Evolutionary conservation across 1,140 invertebrate species (phyloP).

Genomic region (Drosophila quadrilineata): DNA sequence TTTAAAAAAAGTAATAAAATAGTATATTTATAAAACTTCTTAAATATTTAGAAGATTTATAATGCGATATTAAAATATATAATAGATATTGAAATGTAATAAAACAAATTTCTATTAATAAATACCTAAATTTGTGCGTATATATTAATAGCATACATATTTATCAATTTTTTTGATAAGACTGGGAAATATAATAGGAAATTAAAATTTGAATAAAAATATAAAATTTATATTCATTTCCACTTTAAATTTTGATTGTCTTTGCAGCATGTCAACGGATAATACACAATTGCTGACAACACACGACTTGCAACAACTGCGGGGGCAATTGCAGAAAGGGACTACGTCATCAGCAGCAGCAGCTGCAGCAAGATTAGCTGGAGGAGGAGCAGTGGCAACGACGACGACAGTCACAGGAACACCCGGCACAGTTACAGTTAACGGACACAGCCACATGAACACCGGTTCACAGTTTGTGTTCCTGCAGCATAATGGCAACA

Average conservation of each 20-base stretch:
- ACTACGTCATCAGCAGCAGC: constrained; percentile 33
- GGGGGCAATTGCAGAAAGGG: constrained; percentile 51
- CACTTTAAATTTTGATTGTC: no score
- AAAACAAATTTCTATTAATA: no score
- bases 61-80: no score
- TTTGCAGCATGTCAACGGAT: constrained; percentile 80
- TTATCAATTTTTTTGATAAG: no score
- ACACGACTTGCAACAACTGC: constrained; percentile 69
- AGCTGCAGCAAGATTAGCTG: constrained; percentile 20
- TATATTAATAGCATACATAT: no score
- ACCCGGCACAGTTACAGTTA: neutral
- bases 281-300: constrained; percentile 72
- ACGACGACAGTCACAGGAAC: constrained; percentile 16
- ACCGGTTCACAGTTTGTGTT: constrained; percentile 74
- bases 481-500: constrained; percentile 64
- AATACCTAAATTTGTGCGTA: no score
- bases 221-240: neutral
- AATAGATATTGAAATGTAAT: no score
- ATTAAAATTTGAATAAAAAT: no score
- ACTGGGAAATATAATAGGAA: no score
- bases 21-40: no score
- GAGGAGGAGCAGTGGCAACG: constrained; percentile 33
- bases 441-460: constrained; percentile 32
- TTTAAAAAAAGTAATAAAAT: no score
- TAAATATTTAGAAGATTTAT: no score